A percentile compares a stretch with the other conserved stretches of the same genome.
Conservation (phyloP, 2,113 vertebrate genomes). For the Gorsachius goisagi region DNA sequence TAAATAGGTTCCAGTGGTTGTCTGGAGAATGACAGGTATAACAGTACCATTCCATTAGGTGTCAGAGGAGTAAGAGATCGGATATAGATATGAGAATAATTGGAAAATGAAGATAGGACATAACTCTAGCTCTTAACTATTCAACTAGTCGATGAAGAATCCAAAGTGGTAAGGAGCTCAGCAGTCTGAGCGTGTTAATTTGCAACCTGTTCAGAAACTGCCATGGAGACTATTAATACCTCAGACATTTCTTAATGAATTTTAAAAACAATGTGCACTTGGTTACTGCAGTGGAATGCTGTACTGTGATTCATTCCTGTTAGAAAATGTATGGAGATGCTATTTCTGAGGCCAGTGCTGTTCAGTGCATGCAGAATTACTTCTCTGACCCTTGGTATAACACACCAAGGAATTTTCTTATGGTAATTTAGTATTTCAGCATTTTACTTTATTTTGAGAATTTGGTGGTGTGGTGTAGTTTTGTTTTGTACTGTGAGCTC, state of each 20-base stretch:
- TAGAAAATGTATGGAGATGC: not conserved
- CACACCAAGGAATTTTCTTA: not conserved
- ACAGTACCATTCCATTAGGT: not conserved
- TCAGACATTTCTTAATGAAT: constrained; percentile 28
- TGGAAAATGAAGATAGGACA: not conserved
- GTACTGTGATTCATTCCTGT: not conserved
- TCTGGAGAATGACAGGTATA: not conserved
- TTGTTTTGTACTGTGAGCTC: not conserved
- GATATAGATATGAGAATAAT: not conserved
- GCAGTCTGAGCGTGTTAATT: not conserved
- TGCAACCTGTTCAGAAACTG: not conserved
- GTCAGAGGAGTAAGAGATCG: not conserved
- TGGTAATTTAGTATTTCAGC: not conserved
- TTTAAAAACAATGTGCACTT: not conserved
- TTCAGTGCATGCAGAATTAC: not conserved
- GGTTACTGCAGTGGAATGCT: not conserved
- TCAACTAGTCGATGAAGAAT: not conserved
- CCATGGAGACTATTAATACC: not conserved
- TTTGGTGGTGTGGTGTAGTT: not conserved
- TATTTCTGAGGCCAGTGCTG: not conserved
- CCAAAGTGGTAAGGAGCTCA: not conserved
- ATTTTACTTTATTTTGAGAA: not conserved
- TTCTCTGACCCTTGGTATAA: not conserved
- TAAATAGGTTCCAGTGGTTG: not conserved
- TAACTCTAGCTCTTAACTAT: not conserved